Base-by-base conservation (phyloP, 2,888 invertebrate species). In the Saturnia japonica region DNA sequence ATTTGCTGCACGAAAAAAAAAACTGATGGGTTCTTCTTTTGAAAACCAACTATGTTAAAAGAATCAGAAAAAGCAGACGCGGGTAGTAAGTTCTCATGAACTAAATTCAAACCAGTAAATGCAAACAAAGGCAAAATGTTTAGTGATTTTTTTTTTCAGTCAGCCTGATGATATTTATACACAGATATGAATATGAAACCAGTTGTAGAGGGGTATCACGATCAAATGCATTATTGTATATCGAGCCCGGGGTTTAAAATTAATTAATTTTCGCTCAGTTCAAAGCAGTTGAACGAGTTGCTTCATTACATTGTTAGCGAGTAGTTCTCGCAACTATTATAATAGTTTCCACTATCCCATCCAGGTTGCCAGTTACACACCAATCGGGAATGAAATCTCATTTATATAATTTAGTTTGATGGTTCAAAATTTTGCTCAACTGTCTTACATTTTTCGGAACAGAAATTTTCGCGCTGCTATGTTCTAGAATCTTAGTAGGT, bases 241-340 rank as follows among this genome's bases (percentile, higher is more conserved):
- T 64, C 64, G 64, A 64, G 40, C 7, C 45, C 12, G 45, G 68
- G 54, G 22, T 68, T 70, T 45, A 2, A 45, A 45, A 70, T 70
- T 70, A 70, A 70, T 70, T 70, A 70, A 70, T 68, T 70, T 70
- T 60, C 68, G 67, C 62, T 70, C 16, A 69, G 47, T 62, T 60
- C 67, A 57, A 62, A 68, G 45, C 16, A 19, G 45, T 67, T 43
- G 57, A 67, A 43, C 34, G 43, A 67, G 47, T 45, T 54, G 42
- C 54, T 70, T 70, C 28, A 34, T 68, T 57, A 68, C 68, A 68
- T 54, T 68, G 64, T 64, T 64, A n/a, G 40, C 19, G 64, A 40
- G 64, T 40, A 64, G 64, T 40, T 64, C 40, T 64, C 16, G 22
- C n/a, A 0, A 40, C 40, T 64, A n/a, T 64, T 64, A 40, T 64